Evolutionary conservation across 2,113 vertebrate species (phyloP), one percentile per base, ranked within the genome.

Genomic region (Meles meles): DNA sequence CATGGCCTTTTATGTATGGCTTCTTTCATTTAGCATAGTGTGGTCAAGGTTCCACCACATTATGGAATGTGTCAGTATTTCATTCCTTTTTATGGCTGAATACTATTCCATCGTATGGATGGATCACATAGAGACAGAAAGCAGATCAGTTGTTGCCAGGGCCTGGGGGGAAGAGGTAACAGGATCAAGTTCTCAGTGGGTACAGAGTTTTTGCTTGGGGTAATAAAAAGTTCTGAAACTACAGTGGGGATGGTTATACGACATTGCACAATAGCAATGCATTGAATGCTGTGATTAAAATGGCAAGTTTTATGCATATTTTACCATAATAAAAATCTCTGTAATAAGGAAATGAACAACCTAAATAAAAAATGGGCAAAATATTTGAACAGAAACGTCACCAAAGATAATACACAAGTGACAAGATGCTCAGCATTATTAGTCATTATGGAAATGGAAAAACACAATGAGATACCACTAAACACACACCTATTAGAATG

Each of bases 171-270:
- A 61, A 47, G 4, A 52, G 7, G 2, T n/a, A 37, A 61, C 15
- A 25, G 47, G 27, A 34, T 49, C 7, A 17, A 37, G 47, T 52
- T n/a, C 39, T 76, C 67, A 14, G 25, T 13, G 5, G 11, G 13
- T 20, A 18, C 1, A 3, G 25, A 39, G 20, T 42, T 44, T 88
- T 37, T 67, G 29, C 61, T 39, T 44, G 8, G 20, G 25, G 44
- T 52, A 4, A 15, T 39, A 69, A 82, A 80, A 92, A 0, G 13
- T 77, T 67, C 57, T 52, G 8, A 23, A 86, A 52, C 20, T 34
- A 47, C 1, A 37, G 39, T 29, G n/a, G 63, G 20, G 7, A 18
- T 5, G 5, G 31, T 0, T n/a, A 20, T 1, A 14, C 5, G 23
- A 74, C 6, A 39, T 0, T n/a, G 65, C 20, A 77, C 21, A n/a